Percentiles rank a stretch among this genome's conserved stretches.
phyloP scores from a whole-genome alignment of 2,113 vertebrate species.

The Oreochromis spilurus region DNA sequence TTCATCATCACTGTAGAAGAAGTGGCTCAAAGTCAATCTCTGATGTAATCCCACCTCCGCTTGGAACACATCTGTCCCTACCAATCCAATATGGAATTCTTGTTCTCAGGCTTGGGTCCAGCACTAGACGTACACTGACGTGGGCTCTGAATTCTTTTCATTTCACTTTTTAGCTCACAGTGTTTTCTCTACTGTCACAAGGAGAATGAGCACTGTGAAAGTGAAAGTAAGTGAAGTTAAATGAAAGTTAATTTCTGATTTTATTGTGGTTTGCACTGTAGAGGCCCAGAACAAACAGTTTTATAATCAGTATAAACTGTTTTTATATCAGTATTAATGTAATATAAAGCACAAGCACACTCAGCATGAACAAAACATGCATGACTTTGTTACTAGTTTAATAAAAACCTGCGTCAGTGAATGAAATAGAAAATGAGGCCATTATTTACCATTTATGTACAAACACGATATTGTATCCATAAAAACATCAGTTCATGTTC shows the following conservation, averaged over 20 bases:
- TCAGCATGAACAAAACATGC: rapidly evolving
- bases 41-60: neutral
- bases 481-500: rapidly evolving
- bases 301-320: neutral
- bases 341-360: neutral
- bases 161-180: neutral
- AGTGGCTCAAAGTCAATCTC: neutral
- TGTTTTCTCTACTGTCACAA: neutral
- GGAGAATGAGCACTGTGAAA: rapidly evolving
- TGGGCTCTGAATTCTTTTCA: neutral
- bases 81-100: neutral
- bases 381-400: neutral
- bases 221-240: neutral
- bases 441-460: neutral
- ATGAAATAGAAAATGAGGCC: neutral
- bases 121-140: rapidly evolving
- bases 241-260: neutral
- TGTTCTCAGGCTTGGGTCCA: rapidly evolving
- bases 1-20: neutral
- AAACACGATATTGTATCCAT: neutral
- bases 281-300: neutral
- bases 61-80: neutral
- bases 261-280: neutral
- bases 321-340: neutral
- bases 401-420: neutral